These are phyloP conservation scores for Scartelaos histophorus DNA, from an alignment of 2,113 vertebrate species.

Conservation along the genomic window DNA sequence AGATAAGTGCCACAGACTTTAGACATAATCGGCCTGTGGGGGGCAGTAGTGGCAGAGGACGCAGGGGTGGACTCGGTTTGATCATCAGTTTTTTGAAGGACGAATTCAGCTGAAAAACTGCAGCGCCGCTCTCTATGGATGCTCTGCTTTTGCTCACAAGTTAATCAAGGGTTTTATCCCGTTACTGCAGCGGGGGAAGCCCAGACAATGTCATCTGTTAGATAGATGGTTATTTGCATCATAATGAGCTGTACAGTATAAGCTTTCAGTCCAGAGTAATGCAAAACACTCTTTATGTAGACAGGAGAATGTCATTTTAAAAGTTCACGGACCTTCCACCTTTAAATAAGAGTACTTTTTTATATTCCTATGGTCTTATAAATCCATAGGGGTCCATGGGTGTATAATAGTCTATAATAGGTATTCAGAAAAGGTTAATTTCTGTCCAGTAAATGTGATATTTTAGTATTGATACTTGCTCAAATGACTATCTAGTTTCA, in stretches of 20 bases:
- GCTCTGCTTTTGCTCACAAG: neutral
- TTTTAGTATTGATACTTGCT: no score
- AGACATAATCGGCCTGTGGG: conserved; percentile 16
- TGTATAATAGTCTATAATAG: no score
- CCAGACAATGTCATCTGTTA: neutral
- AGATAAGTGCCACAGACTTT: conserved; percentile 8
- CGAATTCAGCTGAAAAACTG: conserved; percentile 3
- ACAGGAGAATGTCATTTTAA: no score
- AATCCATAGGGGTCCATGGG: no score
- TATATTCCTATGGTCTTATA: no score
- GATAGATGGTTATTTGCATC: neutral
- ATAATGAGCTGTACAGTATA: neutral
- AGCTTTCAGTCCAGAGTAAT: neutral
- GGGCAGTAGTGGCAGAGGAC: conserved; percentile 44
- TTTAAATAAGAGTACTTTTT: no score
- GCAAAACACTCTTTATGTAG: no score
- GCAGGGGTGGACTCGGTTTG: conserved; percentile 37
- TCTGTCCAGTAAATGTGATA: no score
- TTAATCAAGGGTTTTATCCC: neutral
- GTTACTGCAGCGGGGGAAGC: neutral
- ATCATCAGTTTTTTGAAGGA: conserved; percentile 3
- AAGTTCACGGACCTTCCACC: no score
- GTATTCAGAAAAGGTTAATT: no score
- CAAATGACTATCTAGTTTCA: no score
- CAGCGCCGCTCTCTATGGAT: neutral